A percentile compares a stretch with the other conserved stretches of the same genome.
Evolutionary conservation across 2,113 vertebrate species (phyloP).

Genomic region (Myotis brandtii): DNA sequence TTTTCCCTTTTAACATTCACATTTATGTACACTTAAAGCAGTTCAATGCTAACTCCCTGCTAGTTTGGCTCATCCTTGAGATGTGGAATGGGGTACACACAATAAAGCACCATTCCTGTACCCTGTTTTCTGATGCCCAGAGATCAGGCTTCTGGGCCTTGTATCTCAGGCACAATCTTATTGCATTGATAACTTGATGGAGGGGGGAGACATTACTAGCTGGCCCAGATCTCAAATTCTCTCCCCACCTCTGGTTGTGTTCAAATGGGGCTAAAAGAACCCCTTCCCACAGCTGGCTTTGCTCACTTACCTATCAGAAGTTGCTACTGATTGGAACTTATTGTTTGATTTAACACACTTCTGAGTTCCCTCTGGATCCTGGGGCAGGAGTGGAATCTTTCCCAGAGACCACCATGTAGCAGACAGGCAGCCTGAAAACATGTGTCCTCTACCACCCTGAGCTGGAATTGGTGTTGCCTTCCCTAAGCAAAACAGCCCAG

Average conservation of each 20-base stretch:
- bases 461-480: not conserved
- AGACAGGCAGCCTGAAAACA: not conserved
- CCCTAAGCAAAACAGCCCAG: slow-evolving; percentile 37
- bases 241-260: not conserved
- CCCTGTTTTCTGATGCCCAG: slow-evolving; percentile 76
- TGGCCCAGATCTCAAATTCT: slow-evolving; percentile 34
- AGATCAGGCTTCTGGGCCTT: slow-evolving; percentile 56
- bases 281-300: not conserved
- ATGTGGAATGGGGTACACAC: slow-evolving; percentile 5
- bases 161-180: slow-evolving; percentile 67
- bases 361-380: slow-evolving; percentile 31
- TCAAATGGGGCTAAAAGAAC: slow-evolving; percentile 16
- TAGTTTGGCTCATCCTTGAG: slow-evolving; percentile 56
- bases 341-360: slow-evolving; percentile 11
- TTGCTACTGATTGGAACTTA: slow-evolving; percentile 44
- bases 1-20: not conserved
- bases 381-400: not conserved
- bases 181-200: slow-evolving; percentile 50
- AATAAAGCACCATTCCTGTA: slow-evolving; percentile 74
- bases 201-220: not conserved
- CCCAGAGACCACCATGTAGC: not conserved
- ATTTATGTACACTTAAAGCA: not conserved
- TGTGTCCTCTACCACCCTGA: not conserved
- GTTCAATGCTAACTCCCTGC: slow-evolving; percentile 44
- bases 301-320: slow-evolving; percentile 54